Evolutionary conservation across 2,888 invertebrate genomes (phyloP), one percentile per base, ranked within the genome.

Genomic region (Hyalella azteca): DNA sequence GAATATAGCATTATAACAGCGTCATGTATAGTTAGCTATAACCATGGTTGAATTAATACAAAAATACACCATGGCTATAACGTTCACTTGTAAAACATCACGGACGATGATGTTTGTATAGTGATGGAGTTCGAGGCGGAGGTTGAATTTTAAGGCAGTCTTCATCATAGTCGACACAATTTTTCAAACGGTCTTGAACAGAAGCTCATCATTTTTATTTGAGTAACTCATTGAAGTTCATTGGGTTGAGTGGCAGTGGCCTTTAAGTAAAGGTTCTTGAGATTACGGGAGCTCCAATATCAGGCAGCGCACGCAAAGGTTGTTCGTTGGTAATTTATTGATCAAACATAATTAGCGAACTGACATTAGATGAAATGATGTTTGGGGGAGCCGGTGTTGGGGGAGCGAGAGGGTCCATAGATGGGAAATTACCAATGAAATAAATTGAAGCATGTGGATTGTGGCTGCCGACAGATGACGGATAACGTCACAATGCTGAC

Each of bases 221-320:
- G 26, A 54, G 13, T 7, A 54, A 29, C 54, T 26, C 54, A 54
- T 54, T 54, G 54, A 54, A 54, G 54, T 54, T 54, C 54, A 54
- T 54, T 5, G 29, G 54, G 22, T 54, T 54, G 54, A 54, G 29
- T 54, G 54, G 54, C 54, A 29, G 54, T 54, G 54, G 54, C 54
- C 54, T 54, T 54, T 54, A 5, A 7, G 26, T n/a, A 54, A 54
- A 54, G 54, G 54, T 54, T 29, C 22, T 54, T 22, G 9, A 22
- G 26, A 54, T 54, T 54, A 54, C 22, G 9, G 26, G 22, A 9
- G 26, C 29, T 54, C 54, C 54, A n/a, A 54, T 54, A 54, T 26
- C 54, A 7, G 7, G 26, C 54, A n/a, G 26, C 3, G 26, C 54
- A 54, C 54, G 54, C 54, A 54, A 54, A 54, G 54, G 54, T 54